phyloP scores from a whole-genome alignment of 2,888 invertebrate genomes.

The Meandrusa payeni region DNA sequence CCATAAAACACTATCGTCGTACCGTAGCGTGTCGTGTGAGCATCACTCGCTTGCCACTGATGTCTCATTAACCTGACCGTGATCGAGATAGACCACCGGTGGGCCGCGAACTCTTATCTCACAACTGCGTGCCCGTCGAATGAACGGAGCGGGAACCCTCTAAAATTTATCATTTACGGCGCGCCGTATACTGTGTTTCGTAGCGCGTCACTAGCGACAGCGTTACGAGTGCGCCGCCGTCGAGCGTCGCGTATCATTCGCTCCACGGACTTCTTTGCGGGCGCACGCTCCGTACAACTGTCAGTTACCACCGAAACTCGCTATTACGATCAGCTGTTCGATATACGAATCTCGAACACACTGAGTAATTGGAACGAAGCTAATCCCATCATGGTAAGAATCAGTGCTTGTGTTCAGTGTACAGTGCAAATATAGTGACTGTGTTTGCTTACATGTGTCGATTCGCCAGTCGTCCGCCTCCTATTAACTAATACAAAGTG shows the following conservation, averaged over 20 bases:
- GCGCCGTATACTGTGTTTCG: constrained; percentile 53
- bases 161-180: constrained; percentile 63
- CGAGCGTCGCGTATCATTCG: constrained; percentile 64
- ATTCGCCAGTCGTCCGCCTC: constrained; percentile 13
- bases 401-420: constrained; percentile 51
- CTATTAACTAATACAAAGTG: constrained; percentile 16
- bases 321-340: constrained; percentile 67
- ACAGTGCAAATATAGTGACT: constrained; percentile 45
- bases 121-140: constrained; percentile 63
- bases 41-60: constrained; percentile 50
- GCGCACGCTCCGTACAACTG: constrained; percentile 50
- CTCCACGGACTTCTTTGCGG: constrained; percentile 61
- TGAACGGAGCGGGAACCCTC: constrained; percentile 60
- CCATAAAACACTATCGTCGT: constrained; percentile 13
- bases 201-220: constrained; percentile 46
- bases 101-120: constrained; percentile 56
- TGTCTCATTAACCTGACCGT: constrained; percentile 49
- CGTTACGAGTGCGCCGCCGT: constrained; percentile 72
- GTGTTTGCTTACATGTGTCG: constrained; percentile 46
- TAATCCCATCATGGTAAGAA: constrained; percentile 67
- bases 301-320: constrained; percentile 36
- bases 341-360: constrained; percentile 36
- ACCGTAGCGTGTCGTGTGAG: constrained; percentile 36
- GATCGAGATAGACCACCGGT: constrained; percentile 49
- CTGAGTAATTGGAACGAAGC: constrained; percentile 24